Base-by-base conservation (phyloP, 30 jellyfish, hydroid and myxozoan genomes). In the Aurelia aurita complex sp. Pacific region DNA sequence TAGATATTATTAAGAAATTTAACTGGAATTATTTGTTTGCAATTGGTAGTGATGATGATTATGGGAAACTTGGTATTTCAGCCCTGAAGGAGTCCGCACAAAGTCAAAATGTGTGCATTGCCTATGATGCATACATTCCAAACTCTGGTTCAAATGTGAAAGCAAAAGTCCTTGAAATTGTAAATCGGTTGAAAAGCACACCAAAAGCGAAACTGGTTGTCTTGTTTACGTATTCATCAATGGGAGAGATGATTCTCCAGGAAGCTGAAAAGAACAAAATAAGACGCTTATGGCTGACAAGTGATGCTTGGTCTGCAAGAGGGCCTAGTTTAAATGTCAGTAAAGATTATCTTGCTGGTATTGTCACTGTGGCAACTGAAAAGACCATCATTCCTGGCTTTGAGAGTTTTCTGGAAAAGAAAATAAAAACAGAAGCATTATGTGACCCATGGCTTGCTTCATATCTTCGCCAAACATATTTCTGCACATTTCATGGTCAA, bases 21-120 rank as follows among this genome's bases (percentile, higher is more conserved):
- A 67, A 79, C 35, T 92, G 98, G 98, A 88, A 88, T 65, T 87
- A 85, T 53, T 32, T 92, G 57, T 67, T 92, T 72, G 98, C 97
- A 14, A 82, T 92, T 50, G 98, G 98, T 14, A 88, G 97, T 42
- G 98, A 92, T 64, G 98, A 92, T 72, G 97, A 92, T 64, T 92
- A 92, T 73, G 98, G 98, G 1, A 88, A 92, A 67, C 81, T 92
- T 1, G 98, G 96, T 10, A 78, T 92, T 17, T 68, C 92, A 33
- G 96, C 95, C 17, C 60, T 92, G 71, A 88, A 92, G 72, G 92
- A 84, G 51, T 64, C 78, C 11, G 94, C 98, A 18, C 59, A 63
- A 63, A 73, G 80, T n/a, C 89, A 86, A 19, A 83, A 88, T 63
- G 76, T 92, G 38, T 92, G 98, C 73, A 79, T 92, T 51, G 89